Percentiles rank a stretch among this genome's conserved stretches.
Evolutionary conservation across 2,888 invertebrate genomes (phyloP).

Genomic region (Petrolisthes cinctipes): DNA sequence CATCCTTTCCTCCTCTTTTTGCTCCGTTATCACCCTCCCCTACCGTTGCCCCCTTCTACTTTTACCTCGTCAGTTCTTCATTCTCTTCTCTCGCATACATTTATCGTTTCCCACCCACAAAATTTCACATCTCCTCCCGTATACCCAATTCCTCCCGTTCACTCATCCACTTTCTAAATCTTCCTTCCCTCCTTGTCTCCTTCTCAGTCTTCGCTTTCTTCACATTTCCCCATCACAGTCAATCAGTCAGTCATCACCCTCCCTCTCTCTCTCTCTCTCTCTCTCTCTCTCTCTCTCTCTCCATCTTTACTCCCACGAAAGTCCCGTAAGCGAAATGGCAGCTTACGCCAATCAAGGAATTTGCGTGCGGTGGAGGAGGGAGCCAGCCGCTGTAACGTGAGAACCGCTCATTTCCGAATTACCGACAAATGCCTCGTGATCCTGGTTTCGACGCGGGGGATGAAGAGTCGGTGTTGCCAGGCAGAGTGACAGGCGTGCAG

Average conservation of each 20-base stretch:
- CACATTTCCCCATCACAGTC: neutral
- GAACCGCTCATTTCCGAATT: neutral
- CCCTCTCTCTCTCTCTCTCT: conserved; percentile 20
- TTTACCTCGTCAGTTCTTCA: too few species aligned
- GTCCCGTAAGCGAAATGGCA: neutral
- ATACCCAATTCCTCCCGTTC: too few species aligned
- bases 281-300: neutral
- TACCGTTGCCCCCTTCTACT: neutral
- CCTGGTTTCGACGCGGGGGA: neutral
- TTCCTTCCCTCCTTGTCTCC: neutral
- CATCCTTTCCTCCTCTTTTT: neutral
- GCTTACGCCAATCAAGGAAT: too few species aligned
- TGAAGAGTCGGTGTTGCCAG: too few species aligned
- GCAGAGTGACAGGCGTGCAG: neutral
- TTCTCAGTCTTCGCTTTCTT: neutral
- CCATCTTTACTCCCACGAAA: neutral
- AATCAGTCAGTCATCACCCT: neutral
- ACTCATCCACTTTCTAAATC: neutral
- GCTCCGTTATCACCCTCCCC: neutral
- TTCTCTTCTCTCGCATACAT: too few species aligned
- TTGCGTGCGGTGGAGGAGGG: neutral
- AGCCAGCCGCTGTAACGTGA: conserved; percentile 5
- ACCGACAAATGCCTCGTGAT: neutral
- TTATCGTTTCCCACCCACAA: too few species aligned
- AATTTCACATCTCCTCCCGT: too few species aligned